Evolutionary conservation across 2,113 vertebrate genomes (phyloP).

Genomic region (Atractosteus spatula): DNA sequence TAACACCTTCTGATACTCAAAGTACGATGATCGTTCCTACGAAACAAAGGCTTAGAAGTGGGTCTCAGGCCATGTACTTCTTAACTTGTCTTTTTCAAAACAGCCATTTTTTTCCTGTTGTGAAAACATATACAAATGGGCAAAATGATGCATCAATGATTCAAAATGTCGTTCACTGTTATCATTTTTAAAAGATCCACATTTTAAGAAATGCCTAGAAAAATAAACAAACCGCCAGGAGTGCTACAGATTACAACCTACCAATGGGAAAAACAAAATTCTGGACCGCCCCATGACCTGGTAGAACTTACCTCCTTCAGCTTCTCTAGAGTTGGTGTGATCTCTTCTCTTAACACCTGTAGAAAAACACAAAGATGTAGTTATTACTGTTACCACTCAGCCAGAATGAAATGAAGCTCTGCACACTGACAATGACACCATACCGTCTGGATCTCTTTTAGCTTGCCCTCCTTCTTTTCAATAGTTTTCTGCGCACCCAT

Average conservation of each 20-base stretch:
- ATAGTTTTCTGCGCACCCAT: conserved; percentile 85
- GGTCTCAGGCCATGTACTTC: conserved; percentile 33
- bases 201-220: neutral
- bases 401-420: neutral
- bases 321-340: conserved; percentile 86
- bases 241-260: neutral
- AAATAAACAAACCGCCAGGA: neutral
- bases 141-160: too few species aligned
- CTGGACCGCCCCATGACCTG: too few species aligned
- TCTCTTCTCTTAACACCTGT: conserved; percentile 89
- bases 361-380: conserved; percentile 31
- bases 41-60: neutral
- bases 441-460: conserved; percentile 85
- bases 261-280: neutral
- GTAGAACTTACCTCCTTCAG: conserved; percentile 77
- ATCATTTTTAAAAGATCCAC: neutral
- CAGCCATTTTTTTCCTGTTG: conserved; percentile 72
- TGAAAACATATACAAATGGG: too few species aligned
- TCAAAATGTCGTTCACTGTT: neutral
- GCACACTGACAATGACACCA: neutral
- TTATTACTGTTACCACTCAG: neutral
- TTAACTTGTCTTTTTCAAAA: conserved; percentile 90
- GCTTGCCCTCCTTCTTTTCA: conserved; percentile 89
- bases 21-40: conserved; percentile 81
- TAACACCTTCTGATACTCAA: conserved; percentile 88